Base-by-base conservation (phyloP, 2,797 vertebrate genomes). In the Hyperoplus immaculatus region DNA sequence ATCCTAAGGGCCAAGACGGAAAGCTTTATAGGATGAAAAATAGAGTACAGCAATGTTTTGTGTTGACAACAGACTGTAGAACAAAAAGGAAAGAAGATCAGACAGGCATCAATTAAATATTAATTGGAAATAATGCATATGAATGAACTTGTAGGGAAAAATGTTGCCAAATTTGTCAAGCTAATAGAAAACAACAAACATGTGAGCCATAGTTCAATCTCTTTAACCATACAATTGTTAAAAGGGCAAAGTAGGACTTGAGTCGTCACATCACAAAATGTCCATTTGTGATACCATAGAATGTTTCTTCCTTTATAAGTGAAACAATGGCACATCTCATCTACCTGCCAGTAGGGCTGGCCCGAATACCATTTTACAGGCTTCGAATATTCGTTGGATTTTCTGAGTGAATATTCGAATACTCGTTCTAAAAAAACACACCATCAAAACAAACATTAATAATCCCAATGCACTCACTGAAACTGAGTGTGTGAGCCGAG, bases 321-420 rank as follows among this genome's bases (percentile, higher is more conserved):
- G 69, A 63, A 21, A 60, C 42, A 57, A 13, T 5, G 71, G 50
- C 8, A 43, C 69, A 74, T 82, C 78, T 90, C 72, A 80, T 90
- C 79, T 86, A 86, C 77, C 82, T 83, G 84, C 67, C 76, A 86
- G 63, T 45, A 60, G 69, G 76, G 67, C 29, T 29, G 29, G 29
- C 29, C 29, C 29, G 29, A 29, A 3, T 29, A 29, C 29, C 29
- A 29, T 29, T 29, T 29, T 29, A 29, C 3, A 29, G 29, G 29
- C 29, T 29, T 29, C 29, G 29, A 29, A 29, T 29, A 29, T 29
- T 29, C 29, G 3, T 29, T 29, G 29, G 29, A 29, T 29, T 29
- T 29, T 29, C 29, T 3, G 29, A 29, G 29, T 29, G 29, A 29
- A 29, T 29, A 29, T 29, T 29, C 29, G 29, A 29, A 29, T 29